A percentile compares a stretch with the other conserved stretches of the same genome.
Evolutionary conservation across 2,888 invertebrate genomes (phyloP).

Genomic region (Homarus gammarus): DNA sequence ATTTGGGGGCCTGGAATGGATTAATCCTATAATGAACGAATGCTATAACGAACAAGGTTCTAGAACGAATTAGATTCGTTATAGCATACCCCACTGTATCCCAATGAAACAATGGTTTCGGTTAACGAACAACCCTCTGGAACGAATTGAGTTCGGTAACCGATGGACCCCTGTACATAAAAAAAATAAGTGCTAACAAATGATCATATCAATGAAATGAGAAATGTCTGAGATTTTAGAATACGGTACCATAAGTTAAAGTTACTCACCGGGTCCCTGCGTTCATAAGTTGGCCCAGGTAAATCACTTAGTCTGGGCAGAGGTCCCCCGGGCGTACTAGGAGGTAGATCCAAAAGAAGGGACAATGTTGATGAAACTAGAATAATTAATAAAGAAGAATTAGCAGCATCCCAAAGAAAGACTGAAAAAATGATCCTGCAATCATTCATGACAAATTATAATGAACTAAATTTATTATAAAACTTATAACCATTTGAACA

Average conservation of each 20-base stretch:
- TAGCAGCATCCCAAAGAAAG: too few relatives aligned
- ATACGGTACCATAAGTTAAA: neutral
- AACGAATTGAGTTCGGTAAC: too few relatives aligned
- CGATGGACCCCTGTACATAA: neutral
- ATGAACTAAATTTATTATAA: too few relatives aligned
- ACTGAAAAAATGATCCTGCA: too few relatives aligned
- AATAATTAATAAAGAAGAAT: neutral
- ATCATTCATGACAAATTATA: neutral
- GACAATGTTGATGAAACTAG: constrained; percentile 87
- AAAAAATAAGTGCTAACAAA: neutral
- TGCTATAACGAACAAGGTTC: too few relatives aligned
- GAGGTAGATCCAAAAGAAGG: constrained; percentile 84
- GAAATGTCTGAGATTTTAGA: neutral
- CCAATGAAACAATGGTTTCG: too few relatives aligned
- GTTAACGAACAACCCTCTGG: too few relatives aligned
- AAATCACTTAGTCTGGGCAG: constrained; percentile 58
- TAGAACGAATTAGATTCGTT: too few relatives aligned
- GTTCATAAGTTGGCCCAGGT: constrained; percentile 28
- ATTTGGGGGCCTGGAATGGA: too few relatives aligned
- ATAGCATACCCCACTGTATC: too few relatives aligned
- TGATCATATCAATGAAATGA: neutral
- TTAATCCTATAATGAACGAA: too few relatives aligned
- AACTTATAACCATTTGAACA: too few relatives aligned
- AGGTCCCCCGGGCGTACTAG: constrained; percentile 79
- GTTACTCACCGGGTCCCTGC: constrained; percentile 33